phyloP scores from a whole-genome alignment of 1,140 invertebrate species.

The Asbolus verrucosus region DNA sequence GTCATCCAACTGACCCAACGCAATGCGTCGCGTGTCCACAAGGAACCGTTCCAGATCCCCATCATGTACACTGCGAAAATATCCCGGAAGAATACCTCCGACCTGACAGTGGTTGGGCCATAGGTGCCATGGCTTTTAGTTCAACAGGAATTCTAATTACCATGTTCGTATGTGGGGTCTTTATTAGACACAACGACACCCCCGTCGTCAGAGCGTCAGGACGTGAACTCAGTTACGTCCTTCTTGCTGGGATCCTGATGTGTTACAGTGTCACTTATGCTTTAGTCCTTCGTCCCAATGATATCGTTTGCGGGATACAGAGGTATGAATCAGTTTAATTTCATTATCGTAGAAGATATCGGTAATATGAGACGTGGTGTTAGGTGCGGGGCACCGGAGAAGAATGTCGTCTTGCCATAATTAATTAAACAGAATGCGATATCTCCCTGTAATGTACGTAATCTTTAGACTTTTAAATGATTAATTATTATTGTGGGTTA shows the following conservation, averaged over 20 bases:
- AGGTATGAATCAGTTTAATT: no score
- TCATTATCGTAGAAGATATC: no score
- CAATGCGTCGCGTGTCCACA: constrained; percentile 84
- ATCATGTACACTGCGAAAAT: constrained; percentile 78
- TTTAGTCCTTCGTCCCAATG: constrained; percentile 81
- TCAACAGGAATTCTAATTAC: constrained; percentile 84
- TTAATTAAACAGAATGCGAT: no score
- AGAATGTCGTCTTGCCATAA: no score
- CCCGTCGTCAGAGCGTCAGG: constrained; percentile 92
- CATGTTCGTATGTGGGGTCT: constrained; percentile 75
- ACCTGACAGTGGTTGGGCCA: constrained; percentile 86
- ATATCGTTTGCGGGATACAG: constrained; percentile 81
- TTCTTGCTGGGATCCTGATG: constrained; percentile 88
- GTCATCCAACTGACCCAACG: constrained; percentile 82
- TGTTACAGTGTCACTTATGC: constrained; percentile 91
- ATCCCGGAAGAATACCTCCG: constrained; percentile 89
- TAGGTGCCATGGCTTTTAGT: constrained; percentile 87
- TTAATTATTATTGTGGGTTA: no score
- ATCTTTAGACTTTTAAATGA: no score
- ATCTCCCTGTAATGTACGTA: no score
- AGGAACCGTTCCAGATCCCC: constrained; percentile 84
- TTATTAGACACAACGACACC: constrained; percentile 80
- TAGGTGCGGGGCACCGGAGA: no score
- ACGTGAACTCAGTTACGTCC: constrained; percentile 88
- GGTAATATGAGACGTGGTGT: no score